Conservation (phyloP, 1,140 invertebrate species). For the Acromyrmex charruanus region DNA sequence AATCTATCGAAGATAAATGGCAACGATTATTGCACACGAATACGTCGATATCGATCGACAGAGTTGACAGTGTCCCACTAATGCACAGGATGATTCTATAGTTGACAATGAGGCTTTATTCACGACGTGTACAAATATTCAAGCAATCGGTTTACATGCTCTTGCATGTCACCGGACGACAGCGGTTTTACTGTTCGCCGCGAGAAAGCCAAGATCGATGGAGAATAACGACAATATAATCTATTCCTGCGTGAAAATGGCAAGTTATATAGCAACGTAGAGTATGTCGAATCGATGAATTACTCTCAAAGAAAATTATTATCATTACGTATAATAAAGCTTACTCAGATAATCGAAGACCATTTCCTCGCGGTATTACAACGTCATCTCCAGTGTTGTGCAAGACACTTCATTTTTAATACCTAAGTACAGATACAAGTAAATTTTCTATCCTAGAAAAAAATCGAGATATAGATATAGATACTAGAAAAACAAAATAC, state of each 20-base stretch:
- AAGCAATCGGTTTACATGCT: constrained; percentile 17
- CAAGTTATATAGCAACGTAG: neutral
- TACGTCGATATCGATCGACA: constrained; percentile 34
- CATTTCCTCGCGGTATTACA: neutral
- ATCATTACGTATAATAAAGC: neutral
- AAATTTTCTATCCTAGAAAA: too few species aligned
- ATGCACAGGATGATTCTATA: neutral
- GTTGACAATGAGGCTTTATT: constrained; percentile 50
- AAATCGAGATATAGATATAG: too few species aligned
- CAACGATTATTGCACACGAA: neutral
- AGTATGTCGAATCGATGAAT: neutral
- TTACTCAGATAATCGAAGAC: neutral
- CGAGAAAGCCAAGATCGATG: neutral
- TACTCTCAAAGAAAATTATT: neutral
- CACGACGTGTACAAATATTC: constrained; percentile 40
- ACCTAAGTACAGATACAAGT: too few species aligned
- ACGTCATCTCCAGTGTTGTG: too few species aligned
- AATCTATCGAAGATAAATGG: constrained; percentile 9
- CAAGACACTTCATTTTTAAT: too few species aligned
- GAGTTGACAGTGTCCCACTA: constrained; percentile 7
- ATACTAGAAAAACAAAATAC: too few species aligned
- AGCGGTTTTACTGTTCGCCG: neutral
- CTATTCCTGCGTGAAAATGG: neutral
- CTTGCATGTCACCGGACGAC: neutral
- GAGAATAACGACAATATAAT: constrained; percentile 13